Evolutionary conservation across 2,113 vertebrate species (phyloP).

Genomic region (Dendropsophus ebraccatus): DNA sequence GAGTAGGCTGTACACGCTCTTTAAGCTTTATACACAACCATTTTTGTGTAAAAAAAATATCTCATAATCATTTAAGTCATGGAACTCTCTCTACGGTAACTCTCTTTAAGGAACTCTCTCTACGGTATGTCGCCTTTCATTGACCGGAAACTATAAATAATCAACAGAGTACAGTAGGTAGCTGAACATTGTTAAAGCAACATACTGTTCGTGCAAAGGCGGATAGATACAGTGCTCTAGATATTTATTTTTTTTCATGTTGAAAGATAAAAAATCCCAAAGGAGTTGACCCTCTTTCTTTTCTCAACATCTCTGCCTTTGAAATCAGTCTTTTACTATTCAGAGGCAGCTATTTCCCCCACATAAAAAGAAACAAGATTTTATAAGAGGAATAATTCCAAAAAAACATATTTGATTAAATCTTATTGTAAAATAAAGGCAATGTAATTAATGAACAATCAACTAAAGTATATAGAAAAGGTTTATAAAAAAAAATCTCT

Average conservation of each 20-base stretch:
- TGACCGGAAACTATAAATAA: background rate
- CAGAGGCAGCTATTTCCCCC: background rate
- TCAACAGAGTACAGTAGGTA: background rate
- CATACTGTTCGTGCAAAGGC: conserved; percentile 6
- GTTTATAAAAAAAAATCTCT: no score
- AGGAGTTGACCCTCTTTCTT: conserved; percentile 26
- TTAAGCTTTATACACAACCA: background rate
- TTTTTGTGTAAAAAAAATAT: background rate
- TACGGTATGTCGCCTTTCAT: background rate
- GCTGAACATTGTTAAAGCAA: background rate
- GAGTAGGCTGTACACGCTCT: background rate
- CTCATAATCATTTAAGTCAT: background rate
- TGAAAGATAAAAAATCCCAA: conserved; percentile 24
- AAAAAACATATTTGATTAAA: background rate
- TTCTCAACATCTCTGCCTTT: conserved; percentile 18
- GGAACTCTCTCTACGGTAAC: background rate
- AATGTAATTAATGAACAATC: background rate
- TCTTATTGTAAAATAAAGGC: background rate
- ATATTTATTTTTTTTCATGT: conserved; percentile 8
- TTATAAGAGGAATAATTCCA: background rate
- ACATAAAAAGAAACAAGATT: background rate
- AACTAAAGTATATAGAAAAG: no score
- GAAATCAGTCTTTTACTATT: conserved; percentile 11
- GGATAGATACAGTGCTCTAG: background rate
- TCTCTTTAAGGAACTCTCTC: background rate